Base-by-base conservation (phyloP, 1,140 invertebrate species). In the Oscheius sp. region DNA sequence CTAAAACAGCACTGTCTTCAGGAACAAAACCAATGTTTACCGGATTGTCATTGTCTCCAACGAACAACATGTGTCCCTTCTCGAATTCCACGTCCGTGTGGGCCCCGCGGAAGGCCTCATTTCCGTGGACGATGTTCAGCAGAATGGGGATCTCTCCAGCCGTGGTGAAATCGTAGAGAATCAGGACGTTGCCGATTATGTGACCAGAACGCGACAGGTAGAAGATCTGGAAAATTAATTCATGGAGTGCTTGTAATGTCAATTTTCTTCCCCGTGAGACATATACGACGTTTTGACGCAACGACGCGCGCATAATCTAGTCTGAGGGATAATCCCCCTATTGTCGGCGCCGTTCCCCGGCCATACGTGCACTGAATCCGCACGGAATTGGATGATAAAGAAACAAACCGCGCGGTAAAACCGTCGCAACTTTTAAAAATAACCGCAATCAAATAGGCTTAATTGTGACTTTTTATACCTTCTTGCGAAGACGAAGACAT, bases 141-240 rank as follows among this genome's bases (percentile, higher is more conserved):
- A 71, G 34, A 1, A 38, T n/a, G 13, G 72, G 72, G 1, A 34
- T 58, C 18, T 61, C 64, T 20, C 72, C 72, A 2, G 64, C 32
- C 20, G 29, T 38, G 0, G 72, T 74, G 72, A 55, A 74, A 28
- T 67, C 65, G 38, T 74, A 74, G 20, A 74, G 35, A 34, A 74
- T 74, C n/a, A 74, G 31, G 13, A 68, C 59, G 26, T 74, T 74
- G 15, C 72, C 66, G n/a, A 61, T 38, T 36, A 74, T 68, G 31
- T 62, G 49, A 7, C 65, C 65, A 13, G 35, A 29, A 18, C 38
- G 55, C 28, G 63, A 67, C 1, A 68, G 49, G 46, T 74, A 74
- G 26, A 74, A 62, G 29, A 73, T 73, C 71, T 73, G 63, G 20
- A 73, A 65, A n/a, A 55, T 20, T 7, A 62, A 31, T 4, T 29